Percentiles rank a stretch among this genome's conserved stretches.
Evolutionary conservation across 37 sponge, comb jelly and placozoan species (phyloP).

Genomic region (Spongilla lacustris): DNA sequence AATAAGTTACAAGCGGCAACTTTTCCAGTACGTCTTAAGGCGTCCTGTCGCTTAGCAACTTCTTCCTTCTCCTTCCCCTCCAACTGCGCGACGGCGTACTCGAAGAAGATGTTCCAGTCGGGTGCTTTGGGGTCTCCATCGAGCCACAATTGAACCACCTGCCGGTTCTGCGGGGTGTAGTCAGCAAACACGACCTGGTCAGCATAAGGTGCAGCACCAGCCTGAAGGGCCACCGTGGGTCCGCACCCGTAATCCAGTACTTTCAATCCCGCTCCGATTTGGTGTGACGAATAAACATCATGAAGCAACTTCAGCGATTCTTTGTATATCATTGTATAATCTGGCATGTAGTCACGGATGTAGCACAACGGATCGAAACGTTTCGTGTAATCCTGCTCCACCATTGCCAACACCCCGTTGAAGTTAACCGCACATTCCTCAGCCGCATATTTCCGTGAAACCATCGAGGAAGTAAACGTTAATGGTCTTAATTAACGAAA

Average conservation of each 20-base stretch:
- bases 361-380: too few species aligned
- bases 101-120: background rate
- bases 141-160: constrained; percentile 1
- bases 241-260: background rate
- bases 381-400: too few species aligned
- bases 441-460: too few species aligned
- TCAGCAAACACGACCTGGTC: background rate
- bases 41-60: background rate
- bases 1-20: background rate
- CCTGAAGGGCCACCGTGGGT: background rate
- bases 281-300: too few species aligned
- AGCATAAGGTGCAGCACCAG: background rate
- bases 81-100: background rate
- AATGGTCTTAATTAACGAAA: too few species aligned
- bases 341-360: too few species aligned
- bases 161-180: background rate
- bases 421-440: too few species aligned
- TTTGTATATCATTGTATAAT: too few species aligned
- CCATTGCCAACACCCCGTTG: too few species aligned
- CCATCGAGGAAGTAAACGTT: too few species aligned
- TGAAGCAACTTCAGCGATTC: too few species aligned
- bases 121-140: background rate
- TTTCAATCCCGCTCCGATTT: background rate
- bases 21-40: background rate
- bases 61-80: background rate